Conservation (phyloP, 2,797 vertebrate species). For the Amazonetta brasiliensis region DNA sequence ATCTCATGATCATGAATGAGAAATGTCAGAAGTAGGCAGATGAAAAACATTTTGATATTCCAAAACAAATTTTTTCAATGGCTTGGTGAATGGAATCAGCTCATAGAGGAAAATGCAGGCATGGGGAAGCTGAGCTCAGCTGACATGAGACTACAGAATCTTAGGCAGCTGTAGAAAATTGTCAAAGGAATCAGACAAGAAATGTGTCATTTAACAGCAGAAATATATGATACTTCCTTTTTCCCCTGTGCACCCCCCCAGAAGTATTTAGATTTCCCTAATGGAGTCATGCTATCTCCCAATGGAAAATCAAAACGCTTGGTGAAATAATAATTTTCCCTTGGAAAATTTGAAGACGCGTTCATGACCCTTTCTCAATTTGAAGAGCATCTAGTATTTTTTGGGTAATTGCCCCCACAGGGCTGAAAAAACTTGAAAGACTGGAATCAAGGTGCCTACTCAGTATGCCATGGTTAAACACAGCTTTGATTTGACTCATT, state of each 20-base stretch:
- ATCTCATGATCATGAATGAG: background rate
- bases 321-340: background rate
- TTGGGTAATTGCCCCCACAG: background rate
- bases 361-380: background rate
- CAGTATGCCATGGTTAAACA: accelerated
- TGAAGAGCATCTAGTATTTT: background rate
- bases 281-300: background rate
- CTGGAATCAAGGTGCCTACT: background rate
- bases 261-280: background rate
- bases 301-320: background rate
- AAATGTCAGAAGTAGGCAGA: background rate
- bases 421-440: background rate
- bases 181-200: background rate
- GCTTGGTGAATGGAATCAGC: background rate
- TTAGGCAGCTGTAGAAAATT: background rate
- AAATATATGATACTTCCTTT: background rate
- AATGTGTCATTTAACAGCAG: background rate
- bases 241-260: background rate
- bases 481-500: background rate
- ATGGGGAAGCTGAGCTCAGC: background rate
- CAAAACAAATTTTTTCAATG: background rate
- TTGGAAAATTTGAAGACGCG: background rate
- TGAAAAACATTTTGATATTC: background rate
- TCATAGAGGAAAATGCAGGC: background rate
- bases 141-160: background rate